Percentiles rank a stretch among this genome's conserved stretches.
Evolutionary conservation across 2,113 vertebrate genomes (phyloP).

Genomic region (Ictidomys tridecemlineatus): DNA sequence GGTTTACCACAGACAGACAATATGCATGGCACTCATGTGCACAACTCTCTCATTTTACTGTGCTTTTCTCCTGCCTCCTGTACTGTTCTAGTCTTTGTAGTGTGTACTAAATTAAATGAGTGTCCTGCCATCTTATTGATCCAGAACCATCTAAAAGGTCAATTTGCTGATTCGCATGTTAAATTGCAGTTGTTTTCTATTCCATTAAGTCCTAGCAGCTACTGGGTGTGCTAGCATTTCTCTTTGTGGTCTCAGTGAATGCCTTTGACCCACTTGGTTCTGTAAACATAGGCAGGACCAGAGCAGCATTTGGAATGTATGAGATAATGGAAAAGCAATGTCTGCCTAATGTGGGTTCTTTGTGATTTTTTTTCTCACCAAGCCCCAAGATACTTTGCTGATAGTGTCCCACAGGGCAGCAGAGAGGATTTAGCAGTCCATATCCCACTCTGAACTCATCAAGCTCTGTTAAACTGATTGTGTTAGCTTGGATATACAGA

Average conservation of each 20-base stretch:
- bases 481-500: neutral
- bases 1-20: neutral
- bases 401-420: neutral
- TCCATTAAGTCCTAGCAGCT: neutral
- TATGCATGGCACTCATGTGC: neutral
- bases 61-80: neutral
- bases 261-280: slow-evolving; percentile 27
- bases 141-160: slow-evolving; percentile 29
- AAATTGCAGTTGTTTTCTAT: slow-evolving; percentile 25
- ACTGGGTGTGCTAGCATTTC: neutral
- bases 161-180: slow-evolving; percentile 43
- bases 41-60: neutral
- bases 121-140: neutral
- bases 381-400: neutral
- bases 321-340: slow-evolving; percentile 51
- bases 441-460: neutral
- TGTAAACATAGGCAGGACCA: slow-evolving; percentile 25
- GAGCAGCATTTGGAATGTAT: neutral
- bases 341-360: neutral
- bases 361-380: neutral
- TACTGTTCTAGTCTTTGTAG: neutral
- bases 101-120: neutral
- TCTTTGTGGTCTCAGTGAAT: slow-evolving; percentile 49
- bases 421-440: neutral
- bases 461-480: neutral